A percentile compares a stretch with the other conserved stretches of the same genome.
These are phyloP conservation scores for Salarias fasciatus DNA, from an alignment of 2,797 vertebrate genomes.

Conservation along the genomic window DNA sequence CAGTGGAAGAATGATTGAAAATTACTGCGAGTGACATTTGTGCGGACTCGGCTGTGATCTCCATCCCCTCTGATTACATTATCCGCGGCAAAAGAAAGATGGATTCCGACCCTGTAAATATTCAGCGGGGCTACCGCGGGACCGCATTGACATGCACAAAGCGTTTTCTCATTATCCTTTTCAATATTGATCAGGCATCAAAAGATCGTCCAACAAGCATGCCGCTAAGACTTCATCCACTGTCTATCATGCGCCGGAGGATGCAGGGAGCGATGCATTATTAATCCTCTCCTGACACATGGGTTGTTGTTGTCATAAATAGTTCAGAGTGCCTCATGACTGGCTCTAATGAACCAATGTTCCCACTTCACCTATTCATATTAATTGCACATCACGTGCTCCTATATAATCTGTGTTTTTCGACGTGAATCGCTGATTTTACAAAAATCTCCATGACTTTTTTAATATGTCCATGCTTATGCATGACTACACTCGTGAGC, in stretches of 20 bases:
- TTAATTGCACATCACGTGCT: constrained; percentile 26
- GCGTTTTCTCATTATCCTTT: constrained; percentile 60
- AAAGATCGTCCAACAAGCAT: constrained; percentile 45
- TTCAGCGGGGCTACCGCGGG: constrained; percentile 17
- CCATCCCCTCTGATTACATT: constrained; percentile 39
- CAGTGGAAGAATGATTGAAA: constrained; percentile 48
- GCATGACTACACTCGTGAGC: background rate
- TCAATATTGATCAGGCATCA: constrained; percentile 63
- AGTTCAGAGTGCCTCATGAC: constrained; percentile 53
- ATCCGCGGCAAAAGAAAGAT: constrained; percentile 29
- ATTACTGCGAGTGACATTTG: constrained; percentile 50
- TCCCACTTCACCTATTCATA: constrained; percentile 41
- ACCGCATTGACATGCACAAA: constrained; percentile 41
- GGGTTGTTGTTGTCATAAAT: constrained; percentile 68
- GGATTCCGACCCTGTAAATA: constrained; percentile 37
- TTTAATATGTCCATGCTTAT: constrained; percentile 13
- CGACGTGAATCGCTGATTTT: background rate
- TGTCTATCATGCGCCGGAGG: constrained; percentile 50
- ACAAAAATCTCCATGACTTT: background rate
- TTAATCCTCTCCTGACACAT: constrained; percentile 62
- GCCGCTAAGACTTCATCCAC: constrained; percentile 40
- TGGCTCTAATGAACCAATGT: constrained; percentile 56
- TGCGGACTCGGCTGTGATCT: constrained; percentile 34
- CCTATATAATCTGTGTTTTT: background rate
- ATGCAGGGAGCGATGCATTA: constrained; percentile 55